Evolutionary conservation across 1,140 invertebrate species (phyloP).

Genomic region (Drosophila teissieri): DNA sequence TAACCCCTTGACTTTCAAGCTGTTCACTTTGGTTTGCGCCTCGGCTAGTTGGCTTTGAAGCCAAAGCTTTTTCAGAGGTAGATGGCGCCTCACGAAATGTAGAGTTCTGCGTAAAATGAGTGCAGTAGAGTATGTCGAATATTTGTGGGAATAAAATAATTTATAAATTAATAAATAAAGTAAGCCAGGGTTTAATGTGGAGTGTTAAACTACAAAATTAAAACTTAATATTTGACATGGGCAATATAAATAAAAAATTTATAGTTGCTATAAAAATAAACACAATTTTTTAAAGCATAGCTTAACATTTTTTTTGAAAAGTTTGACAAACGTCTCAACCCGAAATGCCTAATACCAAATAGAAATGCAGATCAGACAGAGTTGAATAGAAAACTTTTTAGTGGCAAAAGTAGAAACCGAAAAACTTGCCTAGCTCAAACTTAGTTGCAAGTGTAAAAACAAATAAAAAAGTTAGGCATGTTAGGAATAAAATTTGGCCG

Average conservation of each 20-base stretch:
- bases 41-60: not conserved
- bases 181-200: no score
- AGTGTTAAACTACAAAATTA: no score
- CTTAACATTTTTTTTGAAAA: not conserved
- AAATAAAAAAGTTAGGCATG: constrained; percentile 19
- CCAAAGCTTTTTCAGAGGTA: not conserved
- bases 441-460: constrained; percentile 12
- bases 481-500: not conserved
- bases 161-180: not conserved
- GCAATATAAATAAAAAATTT: no score
- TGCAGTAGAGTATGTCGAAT: not conserved
- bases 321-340: not conserved
- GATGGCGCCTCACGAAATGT: constrained; percentile 8
- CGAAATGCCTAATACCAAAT: not conserved
- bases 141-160: not conserved
- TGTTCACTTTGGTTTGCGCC: constrained; percentile 2
- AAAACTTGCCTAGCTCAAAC: constrained; percentile 23
- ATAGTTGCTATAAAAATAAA: no score
- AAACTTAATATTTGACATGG: no score
- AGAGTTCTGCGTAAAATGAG: not conserved
- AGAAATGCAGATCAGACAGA: constrained; percentile 5
- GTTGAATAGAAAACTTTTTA: not conserved
- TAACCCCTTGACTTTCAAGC: not conserved
- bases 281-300: not conserved
- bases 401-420: constrained; percentile 9